Conservation (phyloP, 2,888 invertebrate genomes). For the Lycia hirtaria region DNA sequence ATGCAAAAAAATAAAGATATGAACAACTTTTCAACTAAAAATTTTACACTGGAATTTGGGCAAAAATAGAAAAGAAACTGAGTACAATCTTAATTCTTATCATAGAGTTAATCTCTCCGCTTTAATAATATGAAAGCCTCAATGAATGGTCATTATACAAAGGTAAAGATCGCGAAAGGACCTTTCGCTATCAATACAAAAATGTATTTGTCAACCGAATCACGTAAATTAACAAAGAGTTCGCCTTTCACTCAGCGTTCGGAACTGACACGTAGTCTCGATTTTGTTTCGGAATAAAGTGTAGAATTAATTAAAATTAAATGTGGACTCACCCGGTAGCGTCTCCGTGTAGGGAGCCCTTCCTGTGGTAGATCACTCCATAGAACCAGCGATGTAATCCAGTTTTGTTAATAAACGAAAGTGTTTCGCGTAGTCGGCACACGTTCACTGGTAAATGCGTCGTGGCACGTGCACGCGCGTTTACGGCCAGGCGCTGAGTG, state of each 20-base stretch:
- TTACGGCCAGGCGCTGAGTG: conserved; percentile 64
- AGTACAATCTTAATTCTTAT: not conserved
- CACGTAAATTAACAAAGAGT: conserved; percentile 78
- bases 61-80: not conserved
- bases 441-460: conserved; percentile 6
- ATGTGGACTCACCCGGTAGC: conserved; percentile 64
- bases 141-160: not conserved
- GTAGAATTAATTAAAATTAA: conserved; percentile 51
- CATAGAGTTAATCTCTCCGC: not conserved
- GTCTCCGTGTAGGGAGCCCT: conserved; percentile 51
- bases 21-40: too few relatives aligned
- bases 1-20: not conserved
- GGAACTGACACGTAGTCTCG: conserved; percentile 79
- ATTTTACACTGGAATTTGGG: too few relatives aligned
- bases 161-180: conserved; percentile 17
- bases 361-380: conserved; percentile 55
- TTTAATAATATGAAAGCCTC: not conserved
- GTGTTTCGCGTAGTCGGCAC: conserved; percentile 55
- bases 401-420: conserved; percentile 62
- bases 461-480: conserved; percentile 57
- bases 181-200: conserved; percentile 42
- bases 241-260: conserved; percentile 81
- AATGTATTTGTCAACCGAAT: conserved; percentile 61
- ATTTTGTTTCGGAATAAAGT: conserved; percentile 63
- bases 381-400: conserved; percentile 55